Evolutionary conservation across 2,797 vertebrate genomes (phyloP), one percentile per base, ranked within the genome.

Genomic region (Oreonectes daqikongensis): DNA sequence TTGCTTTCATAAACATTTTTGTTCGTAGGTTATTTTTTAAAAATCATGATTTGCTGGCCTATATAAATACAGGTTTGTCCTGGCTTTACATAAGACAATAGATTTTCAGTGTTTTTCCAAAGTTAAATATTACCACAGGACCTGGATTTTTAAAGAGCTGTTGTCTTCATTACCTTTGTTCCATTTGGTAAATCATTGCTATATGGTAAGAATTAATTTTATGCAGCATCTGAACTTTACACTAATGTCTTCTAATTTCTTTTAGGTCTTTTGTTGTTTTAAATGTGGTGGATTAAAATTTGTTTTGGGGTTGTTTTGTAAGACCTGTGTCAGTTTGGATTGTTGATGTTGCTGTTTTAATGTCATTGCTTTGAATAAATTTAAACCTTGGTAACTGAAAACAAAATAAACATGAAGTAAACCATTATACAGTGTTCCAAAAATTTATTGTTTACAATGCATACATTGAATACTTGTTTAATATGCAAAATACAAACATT

Each of bases 401-500:
- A 50, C 4, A 28, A n/a, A 57, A 28, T 28, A 28, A 57, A n/a
- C n/a, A n/a, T n/a, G n/a, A n/a, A n/a, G n/a, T n/a, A n/a, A n/a
- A n/a, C n/a, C n/a, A n/a, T n/a, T n/a, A n/a, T 32, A 32, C 30
- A 26, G 57, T 28, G 11, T 42, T 46, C 53, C 14, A 44, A 66
- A 10, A 20, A 26, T 65, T 20, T 68, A 57, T 44, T 73, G 63
- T 77, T 72, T 57, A 59, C 53, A 72, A 69, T 53, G 60, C 38
- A 66, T 69, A 59, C 64, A 60, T 22, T 12, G n/a, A 59, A 70
- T 26, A 52, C 17, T 38, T 69, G 42, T 69, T 74, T 80, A 65
- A 79, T 76, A 38, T 68, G 77, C 60, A 69, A 80, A 82, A 75
- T 79, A 67, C 78, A 77, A 79, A 81, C 61, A 81, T 75, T 67